Conservation (phyloP, 1,140 invertebrate genomes). For the Drosophila baimaii region DNA sequence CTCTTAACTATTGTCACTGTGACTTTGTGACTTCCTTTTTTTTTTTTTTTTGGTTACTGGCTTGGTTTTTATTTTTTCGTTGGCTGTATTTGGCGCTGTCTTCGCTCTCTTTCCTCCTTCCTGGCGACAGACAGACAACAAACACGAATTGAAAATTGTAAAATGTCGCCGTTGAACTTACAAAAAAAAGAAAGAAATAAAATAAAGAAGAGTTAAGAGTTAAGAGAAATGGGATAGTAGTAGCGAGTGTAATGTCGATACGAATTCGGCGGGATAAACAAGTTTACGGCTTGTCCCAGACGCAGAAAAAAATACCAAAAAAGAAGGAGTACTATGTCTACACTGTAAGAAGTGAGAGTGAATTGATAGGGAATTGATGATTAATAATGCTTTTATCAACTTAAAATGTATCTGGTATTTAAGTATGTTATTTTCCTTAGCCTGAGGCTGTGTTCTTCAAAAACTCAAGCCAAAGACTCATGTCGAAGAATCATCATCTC, state of each 20-base stretch:
- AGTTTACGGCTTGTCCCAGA: slow-evolving; percentile 70
- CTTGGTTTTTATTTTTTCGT: slow-evolving; percentile 14
- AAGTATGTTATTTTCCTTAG: too few relatives aligned
- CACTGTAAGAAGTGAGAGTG: not conserved
- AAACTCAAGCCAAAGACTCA: too few relatives aligned
- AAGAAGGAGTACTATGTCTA: not conserved
- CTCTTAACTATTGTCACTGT: slow-evolving; percentile 37
- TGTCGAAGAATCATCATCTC: too few relatives aligned
- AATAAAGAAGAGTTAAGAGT: slow-evolving; percentile 15
- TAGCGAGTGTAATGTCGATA: slow-evolving; percentile 65
- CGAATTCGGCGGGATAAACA: slow-evolving; percentile 65
- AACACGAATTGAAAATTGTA: slow-evolving; percentile 80
- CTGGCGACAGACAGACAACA: slow-evolving; percentile 45
- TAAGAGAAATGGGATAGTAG: slow-evolving; percentile 23
- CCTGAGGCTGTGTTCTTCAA: too few relatives aligned
- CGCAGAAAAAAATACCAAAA: slow-evolving; percentile 36
- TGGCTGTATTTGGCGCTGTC: slow-evolving; percentile 33
- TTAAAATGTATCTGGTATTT: too few relatives aligned
- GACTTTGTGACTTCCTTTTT: slow-evolving; percentile 24
- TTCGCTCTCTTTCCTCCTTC: slow-evolving; percentile 34
- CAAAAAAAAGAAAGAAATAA: slow-evolving; percentile 3
- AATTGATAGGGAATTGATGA: not conserved
- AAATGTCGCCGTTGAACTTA: slow-evolving; percentile 69
- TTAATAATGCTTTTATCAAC: not conserved
- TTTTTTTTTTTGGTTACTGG: slow-evolving; percentile 1